Conservation (phyloP, 2,797 vertebrate genomes). For the Aeoliscus strigatus region DNA sequence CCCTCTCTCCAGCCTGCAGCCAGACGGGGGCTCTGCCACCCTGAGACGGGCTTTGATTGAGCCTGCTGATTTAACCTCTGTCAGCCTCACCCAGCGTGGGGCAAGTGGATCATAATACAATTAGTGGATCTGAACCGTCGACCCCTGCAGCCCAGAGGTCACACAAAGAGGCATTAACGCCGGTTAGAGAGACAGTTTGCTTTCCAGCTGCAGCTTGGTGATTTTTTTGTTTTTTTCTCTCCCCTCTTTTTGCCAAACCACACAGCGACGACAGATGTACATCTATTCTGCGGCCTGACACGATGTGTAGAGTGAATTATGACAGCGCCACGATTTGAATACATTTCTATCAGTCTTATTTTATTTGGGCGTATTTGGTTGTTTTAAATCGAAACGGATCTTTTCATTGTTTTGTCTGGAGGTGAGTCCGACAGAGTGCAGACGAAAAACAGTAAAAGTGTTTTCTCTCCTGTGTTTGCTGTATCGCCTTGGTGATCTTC, state of each 20-base stretch:
- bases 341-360: slow-evolving; percentile 37
- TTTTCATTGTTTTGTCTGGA: slow-evolving; percentile 53
- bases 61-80: slow-evolving; percentile 89
- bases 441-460: slow-evolving; percentile 36
- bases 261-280: slow-evolving; percentile 34
- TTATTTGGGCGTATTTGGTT: slow-evolving; percentile 36
- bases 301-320: slow-evolving; percentile 8
- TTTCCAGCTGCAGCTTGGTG: slow-evolving; percentile 25
- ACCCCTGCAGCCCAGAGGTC: slow-evolving; percentile 75
- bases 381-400: slow-evolving; percentile 38
- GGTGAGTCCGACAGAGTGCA: slow-evolving; percentile 29
- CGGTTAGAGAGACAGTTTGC: slow-evolving; percentile 25
- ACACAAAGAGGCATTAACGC: slow-evolving; percentile 7
- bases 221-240: slow-evolving; percentile 1
- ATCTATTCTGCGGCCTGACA: slow-evolving; percentile 40
- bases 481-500: slow-evolving; percentile 50
- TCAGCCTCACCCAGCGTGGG: slow-evolving; percentile 81
- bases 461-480: slow-evolving; percentile 58
- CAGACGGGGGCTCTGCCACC: slow-evolving; percentile 58
- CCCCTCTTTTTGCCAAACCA: slow-evolving; percentile 24
- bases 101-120: slow-evolving; percentile 88
- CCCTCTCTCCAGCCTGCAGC: slow-evolving; percentile 59
- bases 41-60: slow-evolving; percentile 76
- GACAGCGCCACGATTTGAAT: slow-evolving; percentile 38
- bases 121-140: slow-evolving; percentile 84